Base-by-base conservation (phyloP, 2,888 invertebrate species). In the Geophilus truncorum region DNA sequence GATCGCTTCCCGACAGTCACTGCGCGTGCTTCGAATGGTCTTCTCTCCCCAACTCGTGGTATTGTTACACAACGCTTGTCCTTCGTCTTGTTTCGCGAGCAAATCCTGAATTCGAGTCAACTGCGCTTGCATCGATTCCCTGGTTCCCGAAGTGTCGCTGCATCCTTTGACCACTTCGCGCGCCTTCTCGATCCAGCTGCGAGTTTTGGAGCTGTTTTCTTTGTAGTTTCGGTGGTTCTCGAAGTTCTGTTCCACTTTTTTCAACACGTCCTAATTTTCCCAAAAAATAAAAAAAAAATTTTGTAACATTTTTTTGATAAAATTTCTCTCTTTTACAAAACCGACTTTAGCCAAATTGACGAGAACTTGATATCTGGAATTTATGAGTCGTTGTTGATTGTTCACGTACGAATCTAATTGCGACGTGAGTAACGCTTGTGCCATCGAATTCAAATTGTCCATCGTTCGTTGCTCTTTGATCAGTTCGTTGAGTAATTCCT, bases 21-120 rank as follows among this genome's bases (percentile, higher is more conserved):
- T 95, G 81, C 94, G 90, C 0, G 96, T 96, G 83, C 94, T 95
- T 80, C 95, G 89, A 30, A 94, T 89, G 0, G 95, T 94, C 87
- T 96, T 96, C 85, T 96, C 96, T 9, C 96, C 96, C 85, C 93
- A 93, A 85, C 94, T 95, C 0, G 96, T 92, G 0, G 96, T 94
- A 0, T 93, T 90, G 84, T 96, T 95, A 0, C 96, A 92, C 23
- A 96, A 87, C 85, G 92, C 93, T 85, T 96, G 95, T 0, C 95
- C 96, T 86, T 94, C 92, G 86, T 96, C 96, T 32, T 95, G 92
- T 85, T 92, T 92, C 84, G 91, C 91, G 15, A 95, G 89, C 10
- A 96, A 88, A 82, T 94, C 92, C 88, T 95, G 93, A 81, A 89
- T 86, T 83, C 87, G 91, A 84, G 92, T 91, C 25, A 96, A 88